Base-by-base conservation (phyloP, 2,113 vertebrate genomes). In the Chlamydotis undulata region DNA sequence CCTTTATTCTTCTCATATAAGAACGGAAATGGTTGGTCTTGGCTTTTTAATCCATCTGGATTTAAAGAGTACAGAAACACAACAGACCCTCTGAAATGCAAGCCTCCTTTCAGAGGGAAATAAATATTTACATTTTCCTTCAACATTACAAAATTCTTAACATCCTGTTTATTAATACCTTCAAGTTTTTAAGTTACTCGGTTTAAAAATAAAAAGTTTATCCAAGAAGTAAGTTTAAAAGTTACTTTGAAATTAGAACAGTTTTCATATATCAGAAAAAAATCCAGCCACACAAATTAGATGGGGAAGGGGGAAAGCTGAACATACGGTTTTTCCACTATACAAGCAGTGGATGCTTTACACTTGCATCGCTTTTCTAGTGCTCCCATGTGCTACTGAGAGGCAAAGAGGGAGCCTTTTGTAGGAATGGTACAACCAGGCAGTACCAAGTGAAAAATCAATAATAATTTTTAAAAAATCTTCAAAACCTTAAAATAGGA, bases 91-190 rank as follows among this genome's bases (percentile, higher is more conserved):
- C 59, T 67, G 53, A 93, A 95, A 89, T 5, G 2, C 45, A 85
- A 90, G 37, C 78, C 67, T 74, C 7, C 31, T 59, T 95, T 78
- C 74, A 57, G 0, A 35, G 17, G 28, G 57, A 78, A 94, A 81
- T 78, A 95, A 94, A 96, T 61, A 94, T 96, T 95, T 97, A 89
- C 56, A 25, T 94, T 81, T 90, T 43, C 64, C 57, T 81, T 75
- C 73, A 70, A 49, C 69, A 29, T 75, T 75, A 89, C 6, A 3
- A 79, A 74, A 77, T n/a, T 59, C 70, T 60, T 81, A 68, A 29
- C 74, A 84, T 96, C 92, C 90, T 94, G 92, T 92, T 92, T 96
- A 94, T 90, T 92, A 37, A 49, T 94, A 78, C 56, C 65, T 87
- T 49, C 43, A 61, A 29, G 45, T 65, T 91, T 79, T 65, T 25